Evolutionary conservation across 2,797 vertebrate genomes (phyloP), one percentile per base, ranked within the genome.

Genomic region (Diglossa cyanea): DNA sequence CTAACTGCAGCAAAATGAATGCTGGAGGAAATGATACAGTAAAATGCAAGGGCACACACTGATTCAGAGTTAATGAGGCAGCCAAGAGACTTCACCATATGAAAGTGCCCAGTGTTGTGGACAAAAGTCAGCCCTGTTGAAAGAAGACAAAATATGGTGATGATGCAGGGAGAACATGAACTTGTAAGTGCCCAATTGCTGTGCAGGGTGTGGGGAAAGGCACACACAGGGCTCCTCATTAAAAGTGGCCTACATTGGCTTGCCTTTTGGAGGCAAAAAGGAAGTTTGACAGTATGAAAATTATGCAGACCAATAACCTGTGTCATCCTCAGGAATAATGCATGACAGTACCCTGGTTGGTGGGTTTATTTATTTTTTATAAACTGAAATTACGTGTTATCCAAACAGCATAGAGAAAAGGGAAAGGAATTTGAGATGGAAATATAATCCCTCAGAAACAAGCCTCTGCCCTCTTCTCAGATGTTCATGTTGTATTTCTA

Each of bases 241-340:
- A 94, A 45, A 90, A 82, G 61, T 63, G 81, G 89, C 85, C 90
- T 94, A 90, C 44, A 82, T 67, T 94, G 76, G 61, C 70, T 60
- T 94, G 70, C 45, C 58, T 86, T 89, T 87, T 51, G 86, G 89
- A 92, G 55, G 67, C 2, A 13, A 70, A 78, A 84, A 45, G 45
- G 17, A 80, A 60, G 57, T 83, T 73, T 80, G 55, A 48, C 83
- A 95, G 48, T 62, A 21, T 31, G 42, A 48, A 72, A 75, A 63
- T 84, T 67, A 18, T 45, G 62, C 31, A 26, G 50, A 54, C 13
- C 3, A 4, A 17, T 62, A 67, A n/a, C 44, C 18, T 51, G 26
- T 3, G 1, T 77, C 15, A 18, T 65, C 74, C 50, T 73, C 45
- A 65, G 71, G 51, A 87, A 44, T 88, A 72, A 62, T 25, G 57